Base-by-base conservation (phyloP, 2,113 vertebrate genomes). In the Reinhardtius hippoglossoides region DNA sequence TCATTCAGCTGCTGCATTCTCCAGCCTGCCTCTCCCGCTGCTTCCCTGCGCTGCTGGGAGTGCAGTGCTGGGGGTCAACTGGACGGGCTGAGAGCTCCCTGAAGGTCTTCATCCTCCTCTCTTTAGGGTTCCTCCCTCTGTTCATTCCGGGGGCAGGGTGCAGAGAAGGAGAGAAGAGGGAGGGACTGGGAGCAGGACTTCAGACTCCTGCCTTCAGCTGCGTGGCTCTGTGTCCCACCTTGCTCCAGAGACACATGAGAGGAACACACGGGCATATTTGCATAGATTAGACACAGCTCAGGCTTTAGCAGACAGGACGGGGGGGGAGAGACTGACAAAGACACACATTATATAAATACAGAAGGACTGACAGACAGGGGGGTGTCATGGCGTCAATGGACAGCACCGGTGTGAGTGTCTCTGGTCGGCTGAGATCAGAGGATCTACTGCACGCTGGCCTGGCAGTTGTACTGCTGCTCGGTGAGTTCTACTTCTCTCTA, bases 301-400 rank as follows among this genome's bases (percentile, higher is more conserved):
- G 67, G 48, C 23, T 37, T 50, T 52, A 54, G 52, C 61, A 56
- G 56, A 76, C 74, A 16, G 57, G 63, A 31, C 52, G 12, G 76
- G 62, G 57, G 13, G 68, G 58, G 73, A 74, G 71, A 82, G 58
- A 66, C 57, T 35, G 52, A 76, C 72, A 79, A 61, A n/a, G 20
- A 40, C 18, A 35, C 56, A 27, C 10, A 40, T n/a, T 61, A 3
- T 61, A 61, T 31, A 18, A 35, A n/a, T n/a, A 37, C 31, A 27
- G 20, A 21, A 15, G n/a, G 52, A 40, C 31, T 12, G 60, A 62
- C 60, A 62, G 31, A 13, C 9, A 58, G 59, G 67, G 67, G 81
- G 84, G 83, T 81, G 88, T 87, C 88, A 93, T 92, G 91, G 92
- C 90, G 87, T 84, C 89, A 77, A 69, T 79, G 87, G 89, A 90